Evolutionary conservation across 2,113 vertebrate genomes (phyloP), one percentile per base, ranked within the genome.

Genomic region (Corythaixoides concolor): DNA sequence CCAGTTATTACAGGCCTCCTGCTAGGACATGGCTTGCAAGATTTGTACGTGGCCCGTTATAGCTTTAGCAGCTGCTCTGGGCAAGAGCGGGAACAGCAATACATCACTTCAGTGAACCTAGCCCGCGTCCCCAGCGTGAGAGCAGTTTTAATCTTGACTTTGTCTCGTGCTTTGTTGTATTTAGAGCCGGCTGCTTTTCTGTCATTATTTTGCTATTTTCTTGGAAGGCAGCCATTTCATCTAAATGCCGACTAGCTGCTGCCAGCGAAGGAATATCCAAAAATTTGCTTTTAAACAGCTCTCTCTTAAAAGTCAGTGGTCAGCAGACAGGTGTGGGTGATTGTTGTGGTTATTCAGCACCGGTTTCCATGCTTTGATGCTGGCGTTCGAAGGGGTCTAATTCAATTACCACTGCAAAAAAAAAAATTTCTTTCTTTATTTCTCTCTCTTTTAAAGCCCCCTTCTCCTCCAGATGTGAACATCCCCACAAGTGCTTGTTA

Each of bases 181-280:
- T 96, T 85, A 64, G 90, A 95, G 87, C 55, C 0, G 39, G 89
- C 91, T 96, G 89, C 95, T 96, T 97, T 97, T 88, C 90, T 78
- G 89, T 94, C 89, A 63, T 90, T 94, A 90, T 96, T 97, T 95
- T 93, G 90, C 6, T 68, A 10, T 97, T 98, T 97, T 93, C 95
- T 96, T 96, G 91, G 88, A 94, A 80, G 68, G 92, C 97, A 97
- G 95, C 96, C 97, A 95, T 96, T 97, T 95, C 95, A 93, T 89
- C 89, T 95, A 89, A 93, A 93, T 67, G 93, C 77, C 15, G 32
- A 84, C 95, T 96, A 56, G 89, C 93, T 90, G 89, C 95, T 96
- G 95, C 92, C 53, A 64, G 81, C 10, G 81, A 91, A 97, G 94
- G 94, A 90, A 93, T 94, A 91, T 88, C 96, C 88, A 83, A 76